These are phyloP conservation scores for Ceyx melanurus DNA, from an alignment of 2,113 vertebrate genomes.

Conservation along the genomic window DNA sequence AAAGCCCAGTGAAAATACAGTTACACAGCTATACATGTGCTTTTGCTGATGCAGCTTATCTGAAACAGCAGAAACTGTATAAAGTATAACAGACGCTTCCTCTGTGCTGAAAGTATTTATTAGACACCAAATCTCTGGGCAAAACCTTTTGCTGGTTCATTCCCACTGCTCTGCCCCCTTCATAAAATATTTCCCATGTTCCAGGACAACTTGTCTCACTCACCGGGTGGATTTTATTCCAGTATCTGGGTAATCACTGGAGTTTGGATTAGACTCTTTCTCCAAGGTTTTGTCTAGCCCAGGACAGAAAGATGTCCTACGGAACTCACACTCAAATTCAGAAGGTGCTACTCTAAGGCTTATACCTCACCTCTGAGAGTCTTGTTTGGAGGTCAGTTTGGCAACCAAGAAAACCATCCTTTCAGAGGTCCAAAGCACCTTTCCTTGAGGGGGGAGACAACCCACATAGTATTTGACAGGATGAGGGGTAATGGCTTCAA, in stretches of 20 bases:
- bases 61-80: neutral
- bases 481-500: too few species aligned
- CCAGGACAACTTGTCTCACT: neutral
- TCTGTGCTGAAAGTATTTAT: neutral
- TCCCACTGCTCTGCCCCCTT: neutral
- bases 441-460: accelerated
- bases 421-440: neutral
- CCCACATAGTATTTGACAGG: too few species aligned
- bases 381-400: neutral
- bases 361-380: neutral
- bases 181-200: neutral
- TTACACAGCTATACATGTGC: neutral
- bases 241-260: neutral
- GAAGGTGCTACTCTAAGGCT: neutral
- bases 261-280: neutral
- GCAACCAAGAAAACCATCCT: neutral
- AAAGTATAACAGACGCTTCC: neutral
- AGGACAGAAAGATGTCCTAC: neutral
- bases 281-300: neutral
- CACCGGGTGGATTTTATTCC: neutral
- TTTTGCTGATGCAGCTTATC: constrained; percentile 50
- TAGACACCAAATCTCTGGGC: neutral
- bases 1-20: constrained; percentile 16
- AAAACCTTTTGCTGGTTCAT: neutral
- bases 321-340: accelerated